Evolutionary conservation across 2,797 vertebrate species (phyloP).

Genomic region (Salarias fasciatus): DNA sequence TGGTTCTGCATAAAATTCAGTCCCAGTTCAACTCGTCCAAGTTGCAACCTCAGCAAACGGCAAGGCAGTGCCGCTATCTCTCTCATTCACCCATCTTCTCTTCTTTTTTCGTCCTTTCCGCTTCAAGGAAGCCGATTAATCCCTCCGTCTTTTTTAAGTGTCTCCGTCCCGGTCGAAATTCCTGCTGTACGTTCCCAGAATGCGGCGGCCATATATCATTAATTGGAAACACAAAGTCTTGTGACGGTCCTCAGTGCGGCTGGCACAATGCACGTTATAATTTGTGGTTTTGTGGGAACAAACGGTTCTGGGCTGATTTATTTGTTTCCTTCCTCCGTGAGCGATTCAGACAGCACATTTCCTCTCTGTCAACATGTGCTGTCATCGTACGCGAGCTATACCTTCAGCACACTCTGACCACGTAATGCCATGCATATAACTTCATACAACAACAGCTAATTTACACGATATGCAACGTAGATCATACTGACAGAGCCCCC

Average conservation of each 20-base stretch:
- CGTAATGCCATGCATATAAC: constrained; percentile 15
- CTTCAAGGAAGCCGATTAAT: constrained; percentile 49
- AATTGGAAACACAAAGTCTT: constrained; percentile 62
- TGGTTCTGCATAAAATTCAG: too few relatives aligned
- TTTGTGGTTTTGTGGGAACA: constrained; percentile 53
- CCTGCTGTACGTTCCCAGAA: constrained; percentile 55
- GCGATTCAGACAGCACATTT: constrained; percentile 39
- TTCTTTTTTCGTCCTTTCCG: constrained; percentile 26
- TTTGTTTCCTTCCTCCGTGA: constrained; percentile 48
- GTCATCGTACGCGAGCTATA: constrained; percentile 30
- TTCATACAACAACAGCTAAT: constrained; percentile 23
- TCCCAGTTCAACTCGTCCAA: constrained; percentile 5
- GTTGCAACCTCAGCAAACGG: constrained; percentile 32
- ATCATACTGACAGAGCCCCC: constrained; percentile 42
- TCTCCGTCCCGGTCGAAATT: constrained; percentile 57
- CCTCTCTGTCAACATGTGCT: constrained; percentile 33
- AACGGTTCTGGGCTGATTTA: constrained; percentile 39
- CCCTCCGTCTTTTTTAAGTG: constrained; percentile 14
- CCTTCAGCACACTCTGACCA: constrained; percentile 31
- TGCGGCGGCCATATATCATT: constrained; percentile 67
- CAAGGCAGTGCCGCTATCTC: constrained; percentile 35
- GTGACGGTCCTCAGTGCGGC: constrained; percentile 44
- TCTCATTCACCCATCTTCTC: constrained; percentile 27
- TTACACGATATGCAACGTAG: constrained; percentile 19
- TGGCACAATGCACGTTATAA: constrained; percentile 55